Evolutionary conservation across 2,888 invertebrate species (phyloP), one percentile per base, ranked within the genome.

Genomic region (Dorcus parallelipipedus): DNA sequence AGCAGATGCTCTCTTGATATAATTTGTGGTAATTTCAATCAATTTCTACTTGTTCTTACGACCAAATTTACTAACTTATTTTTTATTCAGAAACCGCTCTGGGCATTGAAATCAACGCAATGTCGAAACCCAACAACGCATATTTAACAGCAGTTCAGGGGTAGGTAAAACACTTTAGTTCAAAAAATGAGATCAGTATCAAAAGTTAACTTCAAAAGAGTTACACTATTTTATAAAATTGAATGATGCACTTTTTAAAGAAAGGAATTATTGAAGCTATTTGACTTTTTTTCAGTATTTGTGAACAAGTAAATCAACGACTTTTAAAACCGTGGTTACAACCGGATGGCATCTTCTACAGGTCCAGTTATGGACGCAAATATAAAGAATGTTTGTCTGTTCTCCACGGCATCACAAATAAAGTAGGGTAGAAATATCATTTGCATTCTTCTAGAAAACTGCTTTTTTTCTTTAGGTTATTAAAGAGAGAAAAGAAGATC

Each of bases 41-140:
- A 1, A 42, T 42, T 10, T 26, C 26, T 26, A 26, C 26, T 33
- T 33, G 4, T 33, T 33, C 7, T 5, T 33, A 33, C 26, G 26
- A 5, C 26, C 6, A 33, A 3, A 6, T 6, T 33, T 33, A 1
- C 26, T 33, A 41, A 20, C 3, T 9, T 43, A 54, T 52, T 55
- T n/a, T 38, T 9, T 20, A 9, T 75, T 62, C 75, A 81, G 84
- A 85, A 67, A 83, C 84, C 42, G 84, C 85, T 2, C 85, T 85
- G 85, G 85, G 85, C 10, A 76, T 78, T 38, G 72, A 76, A 63
- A 73, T 85, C 20, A 71, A 78, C 57, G 76, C 76, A 1, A 76
- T 78, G 65, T 69, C 76, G 53, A 69, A 75, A 43, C 56, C 62
- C n/a, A 73, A 79, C 38, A 76, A 78, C 1, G 76, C 77, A 48